These are phyloP conservation scores for Falco naumanni DNA, from an alignment of 2,797 vertebrate genomes.

Conservation along the genomic window DNA sequence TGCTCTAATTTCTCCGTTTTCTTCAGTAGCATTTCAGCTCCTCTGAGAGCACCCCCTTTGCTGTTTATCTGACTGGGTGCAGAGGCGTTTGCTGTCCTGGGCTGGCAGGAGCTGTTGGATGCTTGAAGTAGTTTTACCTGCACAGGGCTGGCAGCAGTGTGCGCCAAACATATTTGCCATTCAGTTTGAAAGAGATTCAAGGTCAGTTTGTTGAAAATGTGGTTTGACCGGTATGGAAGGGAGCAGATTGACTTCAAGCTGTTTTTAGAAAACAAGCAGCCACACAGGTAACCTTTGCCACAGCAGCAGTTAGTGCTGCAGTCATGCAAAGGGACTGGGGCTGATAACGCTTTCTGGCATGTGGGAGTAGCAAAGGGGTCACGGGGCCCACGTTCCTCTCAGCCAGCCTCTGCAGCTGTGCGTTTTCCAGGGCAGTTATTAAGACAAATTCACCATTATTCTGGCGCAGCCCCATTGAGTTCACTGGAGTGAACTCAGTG, in stretches of 20 bases:
- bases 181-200: background rate
- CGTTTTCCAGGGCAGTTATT: background rate
- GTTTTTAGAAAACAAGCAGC: background rate
- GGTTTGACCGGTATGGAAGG: background rate
- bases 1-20: background rate
- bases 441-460: background rate
- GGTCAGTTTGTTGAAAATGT: slow-evolving; percentile 6
- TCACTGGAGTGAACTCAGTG: background rate
- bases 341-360: fast-evolving
- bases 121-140: fast-evolving
- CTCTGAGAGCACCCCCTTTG: background rate
- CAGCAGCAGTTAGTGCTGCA: background rate
- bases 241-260: background rate
- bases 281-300: background rate
- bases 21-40: background rate
- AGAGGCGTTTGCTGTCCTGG: background rate
- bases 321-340: fast-evolving
- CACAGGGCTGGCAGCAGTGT: background rate
- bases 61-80: background rate
- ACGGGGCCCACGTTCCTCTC: background rate
- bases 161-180: background rate
- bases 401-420: background rate
- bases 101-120: background rate
- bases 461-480: background rate
- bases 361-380: background rate